A percentile compares a stretch with the other conserved stretches of the same genome.
Evolutionary conservation across 1,140 invertebrate genomes (phyloP).

Genomic region (Lasioglossum albipes): DNA sequence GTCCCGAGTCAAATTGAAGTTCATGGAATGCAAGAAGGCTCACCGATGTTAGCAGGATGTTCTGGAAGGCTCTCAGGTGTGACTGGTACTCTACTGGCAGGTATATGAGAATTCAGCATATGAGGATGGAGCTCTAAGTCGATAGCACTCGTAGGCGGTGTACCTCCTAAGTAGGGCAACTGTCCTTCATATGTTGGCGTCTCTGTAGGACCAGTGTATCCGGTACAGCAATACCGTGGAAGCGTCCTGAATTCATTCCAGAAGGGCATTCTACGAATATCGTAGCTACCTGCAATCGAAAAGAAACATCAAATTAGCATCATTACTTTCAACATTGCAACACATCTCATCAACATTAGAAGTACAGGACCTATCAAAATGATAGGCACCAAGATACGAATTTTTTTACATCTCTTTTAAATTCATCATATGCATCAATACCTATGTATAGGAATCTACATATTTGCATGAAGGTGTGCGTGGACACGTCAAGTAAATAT

Average conservation of each 20-base stretch:
- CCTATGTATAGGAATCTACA: no score
- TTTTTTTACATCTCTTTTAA: no score
- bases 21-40: conserved; percentile 38
- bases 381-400: no score
- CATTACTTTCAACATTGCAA: no score
- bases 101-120: conserved; percentile 50
- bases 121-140: conserved; percentile 52
- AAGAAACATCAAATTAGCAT: conserved; percentile 20
- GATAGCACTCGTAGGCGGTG: conserved; percentile 47
- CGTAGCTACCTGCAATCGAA: conserved; percentile 57
- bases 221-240: conserved; percentile 47
- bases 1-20: background rate
- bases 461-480: no score
- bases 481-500: no score
- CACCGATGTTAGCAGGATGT: conserved; percentile 63
- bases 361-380: no score
- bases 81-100: conserved; percentile 52
- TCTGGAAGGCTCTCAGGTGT: conserved; percentile 64
- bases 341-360: no score
- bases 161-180: conserved; percentile 61
- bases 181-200: conserved; percentile 65
- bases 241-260: conserved; percentile 49
- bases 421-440: no score
- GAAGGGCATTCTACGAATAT: conserved; percentile 61
- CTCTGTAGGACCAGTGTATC: conserved; percentile 40